Base-by-base conservation (phyloP, 2,113 vertebrate genomes). In the Sceloporus tristichus region DNA sequence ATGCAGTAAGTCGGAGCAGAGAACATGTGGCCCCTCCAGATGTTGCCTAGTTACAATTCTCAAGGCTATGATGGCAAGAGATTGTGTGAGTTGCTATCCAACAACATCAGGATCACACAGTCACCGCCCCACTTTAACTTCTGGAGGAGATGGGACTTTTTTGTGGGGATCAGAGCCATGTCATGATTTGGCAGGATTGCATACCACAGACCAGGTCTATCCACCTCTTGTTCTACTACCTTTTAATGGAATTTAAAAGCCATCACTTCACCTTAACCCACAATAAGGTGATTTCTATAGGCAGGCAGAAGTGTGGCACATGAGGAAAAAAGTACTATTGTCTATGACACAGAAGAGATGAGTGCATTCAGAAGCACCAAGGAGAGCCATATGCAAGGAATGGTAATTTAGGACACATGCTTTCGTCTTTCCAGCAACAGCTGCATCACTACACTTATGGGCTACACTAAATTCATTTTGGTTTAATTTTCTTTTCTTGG, bases 181-280 rank as follows among this genome's bases (percentile, higher is more conserved):
- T 40, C 34, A 40, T 23, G 5, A 14, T 19, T 11, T 40, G 29
- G 34, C 65, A 74, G 21, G 27, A 42, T 54, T 4, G 18, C 3
- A 7, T 2, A 27, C 3, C 5, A 1, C 5, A 5, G 54, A 13
- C 11, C 65, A 56, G 2, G 19, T 16, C 14, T 18, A 1, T 10
- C 2, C 40, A 2, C 5, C 3, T 74, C 34, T 7, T 1, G 6
- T 11, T 53, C 19, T 53, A 27, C 16, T 56, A 19, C 18, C 18
- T 42, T 34, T 18, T 75, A 13, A 48, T 23, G 21, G n/a, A 1
- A 59, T 7, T 48, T n/a, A 70, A 70, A 71, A n/a, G 23, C 54
- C 34, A 65, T 40, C 19, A 9, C 65, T 29, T 19, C 68, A 19
- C 9, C 59, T 81, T 38, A 9, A 42, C 18, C 18, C 9, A 34